Evolutionary conservation across 2,888 invertebrate genomes (phyloP).

Genomic region (Holacanthella duospinosa): DNA sequence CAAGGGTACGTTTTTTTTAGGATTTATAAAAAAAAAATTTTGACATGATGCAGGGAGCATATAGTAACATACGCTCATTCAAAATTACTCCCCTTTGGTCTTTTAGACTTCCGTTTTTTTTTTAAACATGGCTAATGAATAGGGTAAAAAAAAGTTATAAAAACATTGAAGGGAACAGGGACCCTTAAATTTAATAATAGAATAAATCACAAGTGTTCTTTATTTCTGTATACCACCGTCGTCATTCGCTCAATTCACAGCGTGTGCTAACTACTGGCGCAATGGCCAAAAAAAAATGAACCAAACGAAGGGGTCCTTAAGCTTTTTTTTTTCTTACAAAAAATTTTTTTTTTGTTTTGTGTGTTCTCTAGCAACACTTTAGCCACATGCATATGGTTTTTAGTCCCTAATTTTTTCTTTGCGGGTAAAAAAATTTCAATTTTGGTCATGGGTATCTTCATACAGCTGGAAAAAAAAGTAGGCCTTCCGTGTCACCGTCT

Average conservation of each 20-base stretch:
- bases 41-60: background rate
- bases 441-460: background rate
- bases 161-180: background rate
- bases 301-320: background rate
- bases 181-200: background rate
- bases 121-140: background rate
- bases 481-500: too few relatives aligned
- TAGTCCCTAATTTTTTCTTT: background rate
- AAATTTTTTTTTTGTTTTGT: background rate
- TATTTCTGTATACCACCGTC: background rate
- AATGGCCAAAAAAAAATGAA: background rate
- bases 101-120: background rate
- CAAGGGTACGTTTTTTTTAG: background rate
- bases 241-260: background rate
- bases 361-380: background rate
- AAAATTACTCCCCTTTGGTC: background rate
- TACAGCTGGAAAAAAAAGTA: background rate
- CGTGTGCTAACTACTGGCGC: background rate
- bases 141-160: background rate
- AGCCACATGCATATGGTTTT: background rate
- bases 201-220: background rate
- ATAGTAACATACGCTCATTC: background rate
- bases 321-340: background rate
- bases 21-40: background rate
- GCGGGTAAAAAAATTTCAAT: background rate